These are phyloP conservation scores for Parnassius apollo DNA, from an alignment of 2,888 invertebrate genomes.

Conservation along the genomic window DNA sequence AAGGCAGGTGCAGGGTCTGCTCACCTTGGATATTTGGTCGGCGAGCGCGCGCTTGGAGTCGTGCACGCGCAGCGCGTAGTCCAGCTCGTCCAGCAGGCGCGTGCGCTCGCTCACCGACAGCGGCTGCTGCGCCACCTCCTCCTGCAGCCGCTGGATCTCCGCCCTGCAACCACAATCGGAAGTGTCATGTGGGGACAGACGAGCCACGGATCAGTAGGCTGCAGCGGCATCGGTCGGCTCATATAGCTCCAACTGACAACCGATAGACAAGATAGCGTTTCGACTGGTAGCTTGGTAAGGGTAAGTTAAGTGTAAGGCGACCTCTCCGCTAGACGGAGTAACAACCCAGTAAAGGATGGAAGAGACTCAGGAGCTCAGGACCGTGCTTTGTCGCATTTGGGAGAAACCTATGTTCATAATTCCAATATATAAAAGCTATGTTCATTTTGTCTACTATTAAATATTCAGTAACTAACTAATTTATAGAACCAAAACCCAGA, in stretches of 20 bases:
- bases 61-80: constrained; percentile 58
- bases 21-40: constrained; percentile 60
- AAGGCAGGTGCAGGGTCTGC: neutral
- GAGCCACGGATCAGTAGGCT: neutral
- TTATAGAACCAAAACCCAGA: too few species aligned
- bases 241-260: neutral
- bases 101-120: constrained; percentile 56
- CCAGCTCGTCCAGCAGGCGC: constrained; percentile 58
- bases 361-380: too few species aligned
- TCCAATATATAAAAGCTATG: too few species aligned
- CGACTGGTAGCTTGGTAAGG: too few species aligned
- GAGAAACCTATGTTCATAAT: too few species aligned
- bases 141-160: constrained; percentile 47
- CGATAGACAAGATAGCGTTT: too few species aligned
- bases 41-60: constrained; percentile 62
- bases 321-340: too few species aligned
- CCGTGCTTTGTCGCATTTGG: too few species aligned
- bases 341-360: too few species aligned
- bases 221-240: neutral
- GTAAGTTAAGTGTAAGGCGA: too few species aligned
- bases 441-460: too few species aligned
- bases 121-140: constrained; percentile 50
- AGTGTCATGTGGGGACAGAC: neutral
- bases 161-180: constrained; percentile 35
- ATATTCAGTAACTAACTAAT: too few species aligned